A percentile compares a stretch with the other conserved stretches of the same genome.
These are phyloP conservation scores for Drosophila novamexicana DNA, from an alignment of 1,140 invertebrate species.

Conservation along the genomic window DNA sequence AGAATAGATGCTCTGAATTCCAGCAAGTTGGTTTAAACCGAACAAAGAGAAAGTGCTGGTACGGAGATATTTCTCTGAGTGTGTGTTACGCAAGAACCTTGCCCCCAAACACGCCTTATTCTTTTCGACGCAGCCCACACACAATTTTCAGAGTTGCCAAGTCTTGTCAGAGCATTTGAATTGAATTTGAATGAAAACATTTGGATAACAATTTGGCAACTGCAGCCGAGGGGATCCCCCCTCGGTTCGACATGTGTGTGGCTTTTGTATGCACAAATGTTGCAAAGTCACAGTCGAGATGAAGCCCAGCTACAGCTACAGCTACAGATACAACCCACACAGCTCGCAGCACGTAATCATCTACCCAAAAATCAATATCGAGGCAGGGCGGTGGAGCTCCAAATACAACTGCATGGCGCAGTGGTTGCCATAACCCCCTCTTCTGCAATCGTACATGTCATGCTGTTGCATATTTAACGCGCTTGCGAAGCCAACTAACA, in stretches of 20 bases:
- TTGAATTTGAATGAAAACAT: slow-evolving; percentile 70
- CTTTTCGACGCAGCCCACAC: background rate
- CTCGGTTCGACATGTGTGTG: slow-evolving; percentile 9
- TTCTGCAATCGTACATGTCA: slow-evolving; percentile 39
- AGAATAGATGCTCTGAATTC: no score
- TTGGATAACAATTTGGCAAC: slow-evolving; percentile 73
- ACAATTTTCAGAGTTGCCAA: slow-evolving; percentile 28
- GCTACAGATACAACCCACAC: background rate
- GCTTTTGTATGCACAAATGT: slow-evolving; percentile 34
- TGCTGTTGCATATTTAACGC: slow-evolving; percentile 53
- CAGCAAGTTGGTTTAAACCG: no score
- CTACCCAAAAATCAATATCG: slow-evolving; percentile 68
- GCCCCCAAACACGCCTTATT: background rate
- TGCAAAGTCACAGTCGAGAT: slow-evolving; percentile 40
- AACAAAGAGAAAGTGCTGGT: no score
- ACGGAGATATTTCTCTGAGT: background rate
- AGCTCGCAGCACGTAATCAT: slow-evolving; percentile 52
- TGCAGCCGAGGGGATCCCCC: slow-evolving; percentile 15
- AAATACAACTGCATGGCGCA: slow-evolving; percentile 10
- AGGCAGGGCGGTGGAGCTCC: background rate
- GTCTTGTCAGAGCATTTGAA: slow-evolving; percentile 54
- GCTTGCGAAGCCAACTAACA: slow-evolving; percentile 45
- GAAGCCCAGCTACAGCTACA: slow-evolving; percentile 25
- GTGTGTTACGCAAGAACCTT: slow-evolving; percentile 26
- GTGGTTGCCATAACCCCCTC: background rate